Conservation (phyloP, 2,113 vertebrate genomes). For the Halichoeres trimaculatus region DNA sequence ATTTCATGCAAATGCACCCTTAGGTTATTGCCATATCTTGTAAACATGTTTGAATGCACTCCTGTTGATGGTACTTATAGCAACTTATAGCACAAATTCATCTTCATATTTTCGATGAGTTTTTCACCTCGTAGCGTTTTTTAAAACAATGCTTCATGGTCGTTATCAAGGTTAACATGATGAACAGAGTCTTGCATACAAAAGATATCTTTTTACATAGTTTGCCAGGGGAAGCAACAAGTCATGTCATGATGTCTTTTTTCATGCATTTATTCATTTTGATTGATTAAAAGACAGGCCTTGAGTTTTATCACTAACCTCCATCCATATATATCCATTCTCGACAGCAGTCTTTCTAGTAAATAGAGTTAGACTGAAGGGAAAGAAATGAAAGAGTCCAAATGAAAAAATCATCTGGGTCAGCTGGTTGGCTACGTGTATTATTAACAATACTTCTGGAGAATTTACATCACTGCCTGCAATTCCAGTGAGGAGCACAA, state of each 20-base stretch:
- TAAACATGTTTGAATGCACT: no score
- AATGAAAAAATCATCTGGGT: not conserved
- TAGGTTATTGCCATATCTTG: no score
- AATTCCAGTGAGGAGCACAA: not conserved
- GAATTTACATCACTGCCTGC: not conserved
- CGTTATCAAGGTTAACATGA: no score
- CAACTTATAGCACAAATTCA: no score
- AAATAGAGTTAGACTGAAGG: slow-evolving; percentile 1
- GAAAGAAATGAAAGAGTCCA: slow-evolving; percentile 1
- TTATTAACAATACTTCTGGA: slow-evolving; percentile 19
- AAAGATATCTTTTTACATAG: not conserved
- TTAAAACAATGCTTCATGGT: no score
- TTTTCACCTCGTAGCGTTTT: no score
- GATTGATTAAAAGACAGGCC: slow-evolving; percentile 2
- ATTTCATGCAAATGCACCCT: no score
- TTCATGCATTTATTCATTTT: not conserved
- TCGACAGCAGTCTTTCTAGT: not conserved
- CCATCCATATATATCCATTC: not conserved
- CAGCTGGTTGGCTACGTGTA: not conserved
- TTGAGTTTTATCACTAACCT: slow-evolving; percentile 12
- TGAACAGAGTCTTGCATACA: no score
- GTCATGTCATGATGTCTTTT: not conserved
- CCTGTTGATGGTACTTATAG: no score
- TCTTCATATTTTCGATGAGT: no score
- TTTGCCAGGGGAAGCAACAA: not conserved